Base-by-base conservation (phyloP, 2,113 vertebrate genomes). In the Melanotaenia duboulayi region DNA sequence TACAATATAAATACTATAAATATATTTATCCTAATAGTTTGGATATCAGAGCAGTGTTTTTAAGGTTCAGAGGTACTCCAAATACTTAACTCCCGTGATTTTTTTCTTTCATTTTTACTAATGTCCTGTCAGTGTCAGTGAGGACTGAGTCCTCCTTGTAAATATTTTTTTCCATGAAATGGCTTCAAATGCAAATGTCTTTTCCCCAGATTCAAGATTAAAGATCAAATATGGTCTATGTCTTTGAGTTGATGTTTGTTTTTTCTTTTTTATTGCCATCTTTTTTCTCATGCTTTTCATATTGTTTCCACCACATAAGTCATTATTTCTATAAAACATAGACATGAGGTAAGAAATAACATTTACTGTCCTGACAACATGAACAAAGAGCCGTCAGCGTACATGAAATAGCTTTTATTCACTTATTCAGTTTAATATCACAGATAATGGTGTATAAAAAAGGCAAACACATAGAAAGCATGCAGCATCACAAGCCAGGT, bases 1-100 rank as follows among this genome's bases (percentile, higher is more conserved):
- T 97, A 96, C 91, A 93, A 90, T 95, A 91, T 96, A 96, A 92
- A 96, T 96, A 96, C 93, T 93, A 90, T 95, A 95, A 94, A 92
- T 91, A 90, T 88, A 91, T 92, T 92, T 93, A 91, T 91, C 85
- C 89, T 64, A 80, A 79, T 92, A 87, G 84, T 93, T 93, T 94
- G 87, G 80, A 89, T 90, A 91, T 91, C 76, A 86, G 78, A 90
- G 76, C 82, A 90, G 51, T 88, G 85, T 90, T 91, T 92, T 89
- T 90, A 90, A 89, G 87, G 87, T 91, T 89, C 86, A 93, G 79
- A 90, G 70, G 78, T 77, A 82, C 82, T 90, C 78, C 78, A 87
- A 82, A 62, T 77, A 68, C 68, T 87, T 79, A 92, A 89, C 71
- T 78, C 78, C 80, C 28, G 35, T 42, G 32, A 32, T 77, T 65